Evolutionary conservation across 2,797 vertebrate species (phyloP), one percentile per base, ranked within the genome.

Genomic region (Lutjanus campechanus): DNA sequence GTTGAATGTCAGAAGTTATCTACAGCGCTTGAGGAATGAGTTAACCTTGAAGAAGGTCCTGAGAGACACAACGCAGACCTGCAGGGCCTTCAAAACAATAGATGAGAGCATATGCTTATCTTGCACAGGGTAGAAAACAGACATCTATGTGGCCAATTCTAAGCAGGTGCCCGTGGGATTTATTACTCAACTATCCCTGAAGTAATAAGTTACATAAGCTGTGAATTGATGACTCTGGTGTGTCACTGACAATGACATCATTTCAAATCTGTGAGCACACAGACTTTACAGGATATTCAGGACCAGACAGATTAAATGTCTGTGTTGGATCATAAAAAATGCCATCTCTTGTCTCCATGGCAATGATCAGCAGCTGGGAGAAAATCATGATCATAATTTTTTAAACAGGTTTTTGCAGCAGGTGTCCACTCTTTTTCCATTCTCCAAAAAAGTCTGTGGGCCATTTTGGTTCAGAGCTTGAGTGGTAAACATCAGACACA

Each of bases 11-110:
- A 51, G 10, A 22, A 61, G 84, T 16, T 46, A 54, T 75, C 44
- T 40, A 1, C 29, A 7, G 68, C 1, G 47, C 60, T 64, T 25
- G 1, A 69, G 36, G n/a, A 73, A 56, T 36, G 29, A 49, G 1
- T 62, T 78, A 46, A 78, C 69, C 67, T 82, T 88, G 75, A 79
- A 51, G 29, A 59, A 61, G 29, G 46, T 76, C 60, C 22, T 64
- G 5, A 64, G 58, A 76, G 29, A 10, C 41, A 43, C 53, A 10
- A 56, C 50, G 47, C 13, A 67, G 67, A 64, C 51, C 17, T 12
- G 29, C 29, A 10, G 5, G 29, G 41, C 50, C 47, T 66, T 79
- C 11, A 17, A 58, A 86, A 51, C 9, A 66, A 25, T 7, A 59
- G 47, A 85, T 74, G 47, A 49, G 56, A 49, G 11, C 44, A 63